A percentile compares a stretch with the other conserved stretches of the same genome.
Conservation (phyloP, 2,888 invertebrate genomes). For the Philaethria dido region DNA sequence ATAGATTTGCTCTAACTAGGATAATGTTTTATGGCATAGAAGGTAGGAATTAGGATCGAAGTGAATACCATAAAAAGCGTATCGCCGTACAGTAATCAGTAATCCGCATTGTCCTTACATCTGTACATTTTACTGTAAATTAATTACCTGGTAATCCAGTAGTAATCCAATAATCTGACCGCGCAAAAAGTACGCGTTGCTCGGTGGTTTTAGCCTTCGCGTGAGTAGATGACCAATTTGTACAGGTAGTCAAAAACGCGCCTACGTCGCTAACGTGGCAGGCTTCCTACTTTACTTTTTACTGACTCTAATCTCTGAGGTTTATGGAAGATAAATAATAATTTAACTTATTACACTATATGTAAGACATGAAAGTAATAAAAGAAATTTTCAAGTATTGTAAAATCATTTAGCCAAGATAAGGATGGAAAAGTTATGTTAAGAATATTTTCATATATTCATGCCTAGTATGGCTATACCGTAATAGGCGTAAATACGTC, state of each 20-base stretch:
- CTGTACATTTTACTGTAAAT: constrained; percentile 22
- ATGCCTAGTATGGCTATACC: too few species aligned
- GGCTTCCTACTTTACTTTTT: background rate
- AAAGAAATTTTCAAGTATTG: too few species aligned
- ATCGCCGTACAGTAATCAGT: background rate
- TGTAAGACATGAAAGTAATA: too few species aligned
- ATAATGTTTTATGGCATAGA: background rate
- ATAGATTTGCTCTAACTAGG: background rate
- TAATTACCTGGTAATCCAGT: constrained; percentile 29
- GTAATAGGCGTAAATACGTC: too few species aligned
- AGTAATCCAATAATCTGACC: constrained; percentile 24
- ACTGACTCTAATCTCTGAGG: background rate
- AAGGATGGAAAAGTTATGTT: too few species aligned
- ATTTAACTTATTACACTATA: too few species aligned
- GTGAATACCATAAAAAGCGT: constrained; percentile 1
- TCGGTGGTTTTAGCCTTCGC: background rate
- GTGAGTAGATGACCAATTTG: background rate
- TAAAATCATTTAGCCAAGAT: too few species aligned
- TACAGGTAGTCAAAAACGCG: constrained; percentile 4
- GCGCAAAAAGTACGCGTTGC: background rate
- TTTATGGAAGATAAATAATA: background rate
- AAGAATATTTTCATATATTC: too few species aligned
- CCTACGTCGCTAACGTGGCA: background rate
- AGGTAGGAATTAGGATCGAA: constrained; percentile 1
- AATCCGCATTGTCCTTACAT: constrained; percentile 7